Conservation (phyloP, 2,113 vertebrate species). For the Leptosomus discolor region DNA sequence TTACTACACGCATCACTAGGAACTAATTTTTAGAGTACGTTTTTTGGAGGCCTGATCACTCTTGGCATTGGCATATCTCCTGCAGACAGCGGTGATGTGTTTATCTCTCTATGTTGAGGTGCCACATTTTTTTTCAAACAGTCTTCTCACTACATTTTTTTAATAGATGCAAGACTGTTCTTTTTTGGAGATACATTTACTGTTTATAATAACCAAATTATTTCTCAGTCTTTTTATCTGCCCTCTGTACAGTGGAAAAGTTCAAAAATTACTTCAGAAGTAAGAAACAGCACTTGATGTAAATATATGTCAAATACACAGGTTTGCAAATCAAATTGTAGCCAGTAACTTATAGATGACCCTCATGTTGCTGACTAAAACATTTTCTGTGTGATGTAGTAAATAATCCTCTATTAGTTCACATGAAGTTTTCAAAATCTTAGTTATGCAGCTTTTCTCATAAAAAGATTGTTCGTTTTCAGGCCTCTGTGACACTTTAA, state of each 20-base stretch:
- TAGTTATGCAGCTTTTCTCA: background rate
- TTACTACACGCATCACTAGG: background rate
- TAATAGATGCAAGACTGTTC: background rate
- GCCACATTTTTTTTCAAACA: background rate
- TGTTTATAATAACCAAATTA: background rate
- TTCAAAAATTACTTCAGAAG: background rate
- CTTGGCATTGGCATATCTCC: background rate
- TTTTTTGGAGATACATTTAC: background rate
- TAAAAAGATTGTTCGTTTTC: background rate
- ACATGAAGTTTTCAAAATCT: background rate
- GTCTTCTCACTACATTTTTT: background rate
- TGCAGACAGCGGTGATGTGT: background rate
- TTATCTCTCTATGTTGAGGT: background rate
- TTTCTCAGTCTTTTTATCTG: background rate
- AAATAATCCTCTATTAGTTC: background rate
- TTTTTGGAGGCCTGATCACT: background rate
- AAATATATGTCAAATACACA: background rate
- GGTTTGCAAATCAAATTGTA: background rate
- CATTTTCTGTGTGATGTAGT: background rate
- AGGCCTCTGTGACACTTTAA: background rate
- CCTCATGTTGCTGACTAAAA: background rate
- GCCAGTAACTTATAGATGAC: background rate
- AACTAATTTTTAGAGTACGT: background rate
- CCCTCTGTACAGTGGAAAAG: background rate
- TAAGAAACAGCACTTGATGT: background rate